Evolutionary conservation across 2,797 vertebrate genomes (phyloP), one percentile per base, ranked within the genome.

Genomic region (Gephyroberyx darwinii): DNA sequence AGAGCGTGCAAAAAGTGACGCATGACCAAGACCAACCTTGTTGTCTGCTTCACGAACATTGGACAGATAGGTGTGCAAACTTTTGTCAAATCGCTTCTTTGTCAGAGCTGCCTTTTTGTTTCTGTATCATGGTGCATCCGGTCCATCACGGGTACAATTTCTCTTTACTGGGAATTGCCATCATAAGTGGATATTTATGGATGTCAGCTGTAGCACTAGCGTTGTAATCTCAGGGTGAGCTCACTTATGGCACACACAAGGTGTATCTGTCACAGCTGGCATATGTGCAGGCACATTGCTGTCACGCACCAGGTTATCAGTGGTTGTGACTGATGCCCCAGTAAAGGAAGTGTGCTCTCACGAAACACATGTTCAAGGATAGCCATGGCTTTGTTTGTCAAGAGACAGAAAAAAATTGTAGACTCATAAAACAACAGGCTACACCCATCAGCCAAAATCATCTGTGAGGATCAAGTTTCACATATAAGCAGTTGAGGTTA

Each of bases 311-410:
- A 10, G 70, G 75, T 88, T 92, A 91, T 93, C 88, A 88, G 85
- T 9, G 62, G 65, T 8, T 26, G 56, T n/a, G 43, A 16, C 22
- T 53, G 53, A 79, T 31, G 83, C 77, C 75, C 66, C 31, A 3
- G 76, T 78, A 54, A 84, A 87, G 75, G 67, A 86, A 65, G 84
- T 74, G 69, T 70, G 74, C 73, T 75, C 65, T 66, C 90, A 88
- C 84, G 80, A 68, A 80, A 80, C 92, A 92, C 87, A 93, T 90
- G 93, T 92, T 90, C 83, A 57, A 22, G 63, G 70, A 61, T 71
- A 70, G 65, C 67, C 58, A 26, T 8, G 30, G 43, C 61, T 77
- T 85, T 90, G 82, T 92, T 91, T 87, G 86, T 67, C 65, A 17
- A 74, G 80, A 63, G 33, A 47, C 63, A 72, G 64, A 74, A 71